Evolutionary conservation across 2,797 vertebrate genomes (phyloP).

Genomic region (Sebastes oblongus): DNA sequence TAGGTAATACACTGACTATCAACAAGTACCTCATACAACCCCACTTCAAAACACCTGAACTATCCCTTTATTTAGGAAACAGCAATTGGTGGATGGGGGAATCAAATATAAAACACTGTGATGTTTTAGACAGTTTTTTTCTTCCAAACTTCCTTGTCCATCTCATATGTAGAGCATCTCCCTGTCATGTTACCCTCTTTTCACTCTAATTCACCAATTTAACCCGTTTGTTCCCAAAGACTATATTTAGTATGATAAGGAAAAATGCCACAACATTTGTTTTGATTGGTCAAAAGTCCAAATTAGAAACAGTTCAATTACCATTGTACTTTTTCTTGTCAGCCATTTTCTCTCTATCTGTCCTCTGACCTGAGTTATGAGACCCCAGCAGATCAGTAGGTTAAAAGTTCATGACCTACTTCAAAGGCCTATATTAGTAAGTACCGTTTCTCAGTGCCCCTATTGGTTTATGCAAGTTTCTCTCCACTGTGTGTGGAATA

Average conservation of each 20-base stretch:
- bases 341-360: accelerated
- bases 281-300: background rate
- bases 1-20: no score
- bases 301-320: no score
- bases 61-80: background rate
- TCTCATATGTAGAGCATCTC: background rate
- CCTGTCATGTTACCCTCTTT: background rate
- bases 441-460: background rate
- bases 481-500: background rate
- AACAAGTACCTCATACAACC: no score
- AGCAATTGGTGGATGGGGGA: background rate
- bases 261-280: background rate
- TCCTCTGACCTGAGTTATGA: no score
- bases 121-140: background rate
- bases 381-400: no score
- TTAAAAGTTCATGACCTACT: no score
- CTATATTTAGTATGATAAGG: background rate
- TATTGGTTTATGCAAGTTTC: background rate
- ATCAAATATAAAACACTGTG: background rate
- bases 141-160: no score
- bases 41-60: no score
- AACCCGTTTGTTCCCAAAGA: background rate
- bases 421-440: background rate
- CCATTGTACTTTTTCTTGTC: no score
- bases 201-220: background rate